Evolutionary conservation across 64 coral and sea anemone genomes (phyloP).

Genomic region (Actinia tenebrosa): DNA sequence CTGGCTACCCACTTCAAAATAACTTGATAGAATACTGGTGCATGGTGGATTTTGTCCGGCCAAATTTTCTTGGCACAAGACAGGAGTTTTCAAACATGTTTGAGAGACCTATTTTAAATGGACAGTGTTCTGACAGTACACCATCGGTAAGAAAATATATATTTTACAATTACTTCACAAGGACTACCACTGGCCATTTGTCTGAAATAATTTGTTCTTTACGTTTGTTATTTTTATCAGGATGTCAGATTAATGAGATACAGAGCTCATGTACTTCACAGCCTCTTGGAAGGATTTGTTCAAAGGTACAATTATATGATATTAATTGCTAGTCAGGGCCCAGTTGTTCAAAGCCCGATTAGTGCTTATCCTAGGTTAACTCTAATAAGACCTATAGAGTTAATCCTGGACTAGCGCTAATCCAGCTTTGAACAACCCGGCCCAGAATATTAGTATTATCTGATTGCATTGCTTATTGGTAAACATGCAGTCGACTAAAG

Average conservation of each 20-base stretch:
- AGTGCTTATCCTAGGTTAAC: no score
- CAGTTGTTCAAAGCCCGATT: no score
- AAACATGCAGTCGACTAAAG: no score
- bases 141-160: constrained; percentile 56
- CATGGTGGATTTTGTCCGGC: constrained; percentile 98
- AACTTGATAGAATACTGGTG: constrained; percentile 98
- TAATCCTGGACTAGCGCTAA: no score
- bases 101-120: constrained; percentile 94
- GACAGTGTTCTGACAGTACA: constrained; percentile 93
- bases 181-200: no score
- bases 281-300: constrained; percentile 89
- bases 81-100: constrained; percentile 99
- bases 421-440: no score
- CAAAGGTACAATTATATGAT: constrained; percentile 48
- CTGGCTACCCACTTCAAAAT: constrained; percentile 93
- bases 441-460: no score
- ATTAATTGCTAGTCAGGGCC: no score
- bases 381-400: no score
- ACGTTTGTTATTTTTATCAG: constrained; percentile 18
- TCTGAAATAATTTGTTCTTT: neutral
- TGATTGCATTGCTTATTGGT: no score
- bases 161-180: no score
- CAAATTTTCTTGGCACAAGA: constrained; percentile 91
- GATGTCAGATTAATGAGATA: constrained; percentile 85
- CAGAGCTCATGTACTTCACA: constrained; percentile 82